These are phyloP conservation scores for Spongia lamella DNA, from an alignment of 37 sponge, comb jelly and placozoan species.

Conservation along the genomic window DNA sequence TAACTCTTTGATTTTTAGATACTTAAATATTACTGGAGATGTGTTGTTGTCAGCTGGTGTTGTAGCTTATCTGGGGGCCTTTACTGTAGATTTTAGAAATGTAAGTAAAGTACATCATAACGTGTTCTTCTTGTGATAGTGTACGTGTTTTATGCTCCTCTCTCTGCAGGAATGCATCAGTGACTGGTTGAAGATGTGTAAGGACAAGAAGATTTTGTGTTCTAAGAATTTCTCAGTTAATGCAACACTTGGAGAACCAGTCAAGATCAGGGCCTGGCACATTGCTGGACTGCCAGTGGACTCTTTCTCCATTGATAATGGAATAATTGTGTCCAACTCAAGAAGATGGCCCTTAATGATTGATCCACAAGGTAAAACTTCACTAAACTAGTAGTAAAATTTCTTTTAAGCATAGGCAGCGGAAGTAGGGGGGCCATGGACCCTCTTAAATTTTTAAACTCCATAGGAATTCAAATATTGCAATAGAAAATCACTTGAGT, in stretches of 20 bases:
- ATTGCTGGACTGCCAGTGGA: constrained; percentile 96
- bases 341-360: constrained; percentile 98
- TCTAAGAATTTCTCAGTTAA: constrained; percentile 73
- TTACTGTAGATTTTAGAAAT: constrained; percentile 92
- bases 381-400: too few relatives aligned
- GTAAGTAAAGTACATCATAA: background rate
- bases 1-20: constrained; percentile 18
- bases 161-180: constrained; percentile 60
- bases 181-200: constrained; percentile 86
- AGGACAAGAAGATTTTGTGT: constrained; percentile 79
- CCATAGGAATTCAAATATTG: too few relatives aligned
- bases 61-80: constrained; percentile 97
- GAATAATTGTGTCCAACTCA: constrained; percentile 87
- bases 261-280: constrained; percentile 95
- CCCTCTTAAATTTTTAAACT: too few relatives aligned
- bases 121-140: background rate
- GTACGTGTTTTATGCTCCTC: background rate
- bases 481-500: too few relatives aligned
- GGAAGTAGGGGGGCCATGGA: too few relatives aligned
- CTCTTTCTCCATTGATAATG: constrained; percentile 97
- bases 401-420: too few relatives aligned
- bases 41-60: constrained; percentile 93
- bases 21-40: constrained; percentile 90
- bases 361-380: constrained; percentile 95
- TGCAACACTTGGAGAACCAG: constrained; percentile 90